A percentile compares a stretch with the other conserved stretches of the same genome.
Evolutionary conservation across 2,888 invertebrate species (phyloP).

Genomic region (Macroteleia sp.): DNA sequence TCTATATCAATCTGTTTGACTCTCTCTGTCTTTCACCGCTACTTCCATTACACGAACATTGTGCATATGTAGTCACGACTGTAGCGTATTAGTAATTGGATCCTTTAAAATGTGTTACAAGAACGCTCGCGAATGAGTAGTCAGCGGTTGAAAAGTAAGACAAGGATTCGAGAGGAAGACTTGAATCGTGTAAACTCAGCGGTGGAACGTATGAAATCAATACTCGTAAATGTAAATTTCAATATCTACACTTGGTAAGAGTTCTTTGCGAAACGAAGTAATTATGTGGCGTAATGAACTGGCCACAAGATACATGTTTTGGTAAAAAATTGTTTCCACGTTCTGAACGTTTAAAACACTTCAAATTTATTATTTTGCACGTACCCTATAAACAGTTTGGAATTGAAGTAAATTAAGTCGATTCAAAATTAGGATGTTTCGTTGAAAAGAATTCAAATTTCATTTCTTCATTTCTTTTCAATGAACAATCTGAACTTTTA

Average conservation of each 20-base stretch:
- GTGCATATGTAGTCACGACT: slow-evolving; percentile 40
- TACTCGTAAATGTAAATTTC: slow-evolving; percentile 59
- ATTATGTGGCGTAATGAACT: slow-evolving; percentile 43
- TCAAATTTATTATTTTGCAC: no score
- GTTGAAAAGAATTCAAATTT: no score
- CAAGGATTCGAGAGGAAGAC: slow-evolving; percentile 72
- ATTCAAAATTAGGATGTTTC: no score
- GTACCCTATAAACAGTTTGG: no score
- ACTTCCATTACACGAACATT: slow-evolving; percentile 35
- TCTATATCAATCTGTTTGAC: neutral
- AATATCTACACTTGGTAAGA: slow-evolving; percentile 43
- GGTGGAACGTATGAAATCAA: slow-evolving; percentile 61
- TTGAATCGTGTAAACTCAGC: slow-evolving; percentile 59
- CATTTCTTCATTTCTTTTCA: no score
- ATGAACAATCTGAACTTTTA: no score
- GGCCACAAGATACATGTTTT: slow-evolving; percentile 20
- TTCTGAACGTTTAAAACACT: neutral
- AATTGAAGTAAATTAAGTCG: no score
- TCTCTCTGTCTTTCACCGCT: slow-evolving; percentile 6
- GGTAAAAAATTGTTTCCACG: neutral
- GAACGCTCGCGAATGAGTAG: slow-evolving; percentile 71
- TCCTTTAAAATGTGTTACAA: slow-evolving; percentile 75
- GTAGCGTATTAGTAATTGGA: slow-evolving; percentile 69
- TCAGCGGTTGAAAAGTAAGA: slow-evolving; percentile 72
- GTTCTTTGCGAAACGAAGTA: slow-evolving; percentile 47